Conservation (phyloP, 2,113 vertebrate genomes). For the Copsychus sechellarum region DNA sequence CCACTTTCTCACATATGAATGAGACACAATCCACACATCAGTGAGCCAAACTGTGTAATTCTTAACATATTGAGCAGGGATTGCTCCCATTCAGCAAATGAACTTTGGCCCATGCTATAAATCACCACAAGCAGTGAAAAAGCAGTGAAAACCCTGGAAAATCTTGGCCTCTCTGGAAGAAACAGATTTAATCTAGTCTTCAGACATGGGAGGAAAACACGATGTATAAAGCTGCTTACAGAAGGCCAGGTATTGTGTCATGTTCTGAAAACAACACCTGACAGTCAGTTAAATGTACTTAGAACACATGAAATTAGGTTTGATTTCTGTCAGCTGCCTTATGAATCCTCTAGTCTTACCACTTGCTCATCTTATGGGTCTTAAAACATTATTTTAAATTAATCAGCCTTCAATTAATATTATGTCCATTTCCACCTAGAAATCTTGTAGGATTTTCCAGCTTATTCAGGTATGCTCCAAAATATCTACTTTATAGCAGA, state of each 20-base stretch:
- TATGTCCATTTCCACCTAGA: not conserved
- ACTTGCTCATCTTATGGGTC: not conserved
- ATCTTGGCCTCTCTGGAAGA: not conserved
- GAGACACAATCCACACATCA: not conserved
- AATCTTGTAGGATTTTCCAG: not conserved
- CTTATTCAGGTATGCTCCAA: not conserved
- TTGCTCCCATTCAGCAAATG: not conserved
- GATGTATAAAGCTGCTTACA: not conserved
- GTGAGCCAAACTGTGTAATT: not conserved
- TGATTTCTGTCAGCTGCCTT: not conserved
- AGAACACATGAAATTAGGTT: not conserved
- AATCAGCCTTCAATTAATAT: not conserved
- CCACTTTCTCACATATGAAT: not conserved
- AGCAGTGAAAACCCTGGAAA: not conserved
- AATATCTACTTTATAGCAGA: not conserved
- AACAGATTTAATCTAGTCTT: not conserved
- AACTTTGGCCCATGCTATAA: not conserved
- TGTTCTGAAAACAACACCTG: not conserved
- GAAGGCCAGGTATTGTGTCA: not conserved
- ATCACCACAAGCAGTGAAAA: not conserved
- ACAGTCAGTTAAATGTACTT: not conserved
- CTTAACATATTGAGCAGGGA: not conserved
- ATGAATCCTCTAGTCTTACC: not conserved
- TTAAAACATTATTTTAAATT: not conserved
- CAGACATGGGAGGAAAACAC: not conserved